Base-by-base conservation (phyloP, 2,797 vertebrate genomes). In the Anabacerthia variegaticeps region DNA sequence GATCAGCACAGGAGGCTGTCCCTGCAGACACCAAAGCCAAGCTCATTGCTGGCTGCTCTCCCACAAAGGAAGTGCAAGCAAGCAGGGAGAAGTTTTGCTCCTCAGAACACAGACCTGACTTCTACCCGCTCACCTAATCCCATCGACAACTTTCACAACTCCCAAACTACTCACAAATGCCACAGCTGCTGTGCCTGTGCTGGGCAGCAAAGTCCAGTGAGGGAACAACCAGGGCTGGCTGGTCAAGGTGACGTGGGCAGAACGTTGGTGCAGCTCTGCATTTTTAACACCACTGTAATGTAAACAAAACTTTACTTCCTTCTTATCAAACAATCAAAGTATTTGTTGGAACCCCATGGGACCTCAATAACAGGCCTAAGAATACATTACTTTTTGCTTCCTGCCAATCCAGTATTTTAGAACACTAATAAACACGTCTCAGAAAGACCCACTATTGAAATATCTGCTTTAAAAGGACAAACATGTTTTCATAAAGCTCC, bases 181-280 rank as follows among this genome's bases (percentile, higher is more conserved):
- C 36, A 11, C 24, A 30, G 27, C 27, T 41, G 3, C 21, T 32
- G 27, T 4, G 27, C 6, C 51, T 62, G 75, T 18, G 39, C 58
- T 15, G 48, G 48, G 62, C 59, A 76, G 59, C 76, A 55, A 61
- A 75, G 55, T 27, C 76, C 69, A 39, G 9, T 0, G 62, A 54
- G 41, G 32, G 52, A 49, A 30, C 65, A 71, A 41, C 59, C 61
- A 77, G 28, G 69, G n/a, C 26, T 9, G 26, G 22, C 5, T 41
- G 37, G 16, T 51, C 46, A 54, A 14, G 14, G 1, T 1, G 2
- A 27, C 0, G 0, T 0, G 11, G 23, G 71, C 52, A 52, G 14
- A 55, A 37, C 1, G 0, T 1, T 8, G 37, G 20, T 23, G 69
- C 62, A 37, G 52, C 34, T 72, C 23, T 56, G 85, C 54, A 24